Evolutionary conservation across 1,140 invertebrate genomes (phyloP).

Genomic region (Apis laboriosa): DNA sequence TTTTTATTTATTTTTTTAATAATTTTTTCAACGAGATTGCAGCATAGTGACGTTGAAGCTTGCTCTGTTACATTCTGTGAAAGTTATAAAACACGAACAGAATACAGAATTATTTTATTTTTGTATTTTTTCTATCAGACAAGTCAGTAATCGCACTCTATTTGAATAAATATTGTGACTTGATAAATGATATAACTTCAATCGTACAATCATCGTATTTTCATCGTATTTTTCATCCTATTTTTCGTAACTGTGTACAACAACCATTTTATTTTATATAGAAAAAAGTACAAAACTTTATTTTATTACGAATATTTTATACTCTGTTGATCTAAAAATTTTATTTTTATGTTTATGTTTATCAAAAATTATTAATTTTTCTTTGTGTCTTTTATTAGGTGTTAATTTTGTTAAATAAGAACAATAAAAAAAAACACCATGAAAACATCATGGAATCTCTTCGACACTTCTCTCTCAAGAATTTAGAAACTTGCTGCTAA

Average conservation of each 20-base stretch:
- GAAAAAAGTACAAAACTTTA: background rate
- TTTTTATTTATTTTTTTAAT: background rate
- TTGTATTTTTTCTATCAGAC: constrained; percentile 1
- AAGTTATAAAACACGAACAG: constrained; percentile 16
- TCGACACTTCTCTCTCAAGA: too few species aligned
- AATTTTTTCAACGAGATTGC: background rate
- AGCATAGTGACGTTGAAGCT: too few species aligned
- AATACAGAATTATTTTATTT: constrained; percentile 35
- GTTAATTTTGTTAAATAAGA: too few species aligned
- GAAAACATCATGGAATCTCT: too few species aligned
- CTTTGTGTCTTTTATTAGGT: too few species aligned
- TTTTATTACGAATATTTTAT: background rate
- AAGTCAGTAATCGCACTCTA: background rate
- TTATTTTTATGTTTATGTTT: too few species aligned
- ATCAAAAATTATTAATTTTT: too few species aligned
- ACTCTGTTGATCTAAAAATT: too few species aligned
- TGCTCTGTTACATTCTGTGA: background rate
- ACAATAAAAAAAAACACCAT: too few species aligned
- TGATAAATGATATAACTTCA: background rate
- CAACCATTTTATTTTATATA: background rate
- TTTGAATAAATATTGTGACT: constrained; percentile 32
- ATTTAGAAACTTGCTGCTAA: too few species aligned
- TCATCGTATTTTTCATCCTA: background rate
- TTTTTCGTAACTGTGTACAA: background rate
- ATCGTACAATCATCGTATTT: background rate